phyloP scores from a whole-genome alignment of 2,888 invertebrate species.

The Calameuta idolon region DNA sequence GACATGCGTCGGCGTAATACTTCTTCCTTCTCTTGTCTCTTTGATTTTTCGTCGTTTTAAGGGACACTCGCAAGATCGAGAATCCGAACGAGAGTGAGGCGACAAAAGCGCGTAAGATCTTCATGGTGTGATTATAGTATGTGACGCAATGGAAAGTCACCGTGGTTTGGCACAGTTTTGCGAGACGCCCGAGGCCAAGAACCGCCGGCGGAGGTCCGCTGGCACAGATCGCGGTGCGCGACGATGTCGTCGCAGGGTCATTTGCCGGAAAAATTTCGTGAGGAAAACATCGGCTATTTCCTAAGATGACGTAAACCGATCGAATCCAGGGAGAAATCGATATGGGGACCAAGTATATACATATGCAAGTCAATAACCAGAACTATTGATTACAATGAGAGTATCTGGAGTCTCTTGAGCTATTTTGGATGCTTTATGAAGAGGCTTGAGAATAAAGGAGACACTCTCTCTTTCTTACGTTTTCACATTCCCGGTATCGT shows the following conservation, averaged over 20 bases:
- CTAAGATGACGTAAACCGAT: slow-evolving; percentile 9
- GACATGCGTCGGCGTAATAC: background rate
- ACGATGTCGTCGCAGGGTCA: slow-evolving; percentile 22
- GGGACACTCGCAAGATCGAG: background rate
- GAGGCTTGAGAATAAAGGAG: background rate
- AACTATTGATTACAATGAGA: background rate
- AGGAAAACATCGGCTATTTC: slow-evolving; percentile 11
- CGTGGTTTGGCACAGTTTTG: slow-evolving; percentile 37
- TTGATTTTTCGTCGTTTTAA: background rate
- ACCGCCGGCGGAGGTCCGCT: slow-evolving; percentile 14
- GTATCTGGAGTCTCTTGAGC: background rate
- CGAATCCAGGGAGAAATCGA: background rate
- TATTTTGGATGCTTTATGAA: background rate
- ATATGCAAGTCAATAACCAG: background rate
- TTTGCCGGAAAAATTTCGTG: slow-evolving; percentile 8
- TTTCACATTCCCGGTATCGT: background rate
- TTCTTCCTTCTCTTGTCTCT: background rate
- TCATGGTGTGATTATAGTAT: background rate
- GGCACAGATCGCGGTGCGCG: slow-evolving; percentile 10
- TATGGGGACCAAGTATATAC: background rate
- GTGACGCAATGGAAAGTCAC: slow-evolving; percentile 36
- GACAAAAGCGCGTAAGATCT: background rate
- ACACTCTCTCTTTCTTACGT: background rate
- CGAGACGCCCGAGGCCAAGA: slow-evolving; percentile 26
- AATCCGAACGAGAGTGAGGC: background rate